phyloP scores from a whole-genome alignment of 1,140 invertebrate species.

The Vanessa tameamea region DNA sequence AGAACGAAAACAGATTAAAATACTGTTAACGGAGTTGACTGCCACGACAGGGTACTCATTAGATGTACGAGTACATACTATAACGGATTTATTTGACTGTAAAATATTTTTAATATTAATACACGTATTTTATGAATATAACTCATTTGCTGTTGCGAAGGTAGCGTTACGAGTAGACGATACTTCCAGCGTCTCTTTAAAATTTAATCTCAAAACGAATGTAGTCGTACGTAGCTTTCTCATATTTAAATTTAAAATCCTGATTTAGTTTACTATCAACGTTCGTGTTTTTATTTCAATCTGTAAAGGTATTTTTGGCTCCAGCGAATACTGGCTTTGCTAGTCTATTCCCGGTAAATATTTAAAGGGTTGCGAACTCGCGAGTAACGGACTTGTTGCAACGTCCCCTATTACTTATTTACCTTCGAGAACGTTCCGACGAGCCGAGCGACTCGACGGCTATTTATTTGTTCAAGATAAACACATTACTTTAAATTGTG shows the following conservation, averaged over 20 bases:
- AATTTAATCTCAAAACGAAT: neutral
- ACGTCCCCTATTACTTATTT: conserved; percentile 13
- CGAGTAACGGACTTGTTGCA: conserved; percentile 13
- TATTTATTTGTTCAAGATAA: neutral
- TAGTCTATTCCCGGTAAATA: neutral
- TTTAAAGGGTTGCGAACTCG: conserved; percentile 6
- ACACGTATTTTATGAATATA: no score
- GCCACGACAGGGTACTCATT: no score
- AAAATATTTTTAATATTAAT: no score
- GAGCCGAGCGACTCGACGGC: neutral
- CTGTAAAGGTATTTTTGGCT: neutral
- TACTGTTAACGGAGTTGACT: no score
- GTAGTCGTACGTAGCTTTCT: neutral
- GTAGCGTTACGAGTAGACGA: no score
- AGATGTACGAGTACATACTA: no score
- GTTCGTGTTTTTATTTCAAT: conserved; percentile 13
- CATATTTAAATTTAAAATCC: conserved; percentile 4
- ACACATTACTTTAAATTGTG: neutral
- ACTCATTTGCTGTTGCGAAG: no score
- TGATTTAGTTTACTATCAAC: neutral
- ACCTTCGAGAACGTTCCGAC: neutral
- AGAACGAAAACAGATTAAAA: no score
- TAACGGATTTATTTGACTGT: no score
- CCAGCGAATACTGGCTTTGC: neutral
- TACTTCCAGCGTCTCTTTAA: neutral